phyloP scores from a whole-genome alignment of 2,113 vertebrate genomes.

The Cichladusa arquata region DNA sequence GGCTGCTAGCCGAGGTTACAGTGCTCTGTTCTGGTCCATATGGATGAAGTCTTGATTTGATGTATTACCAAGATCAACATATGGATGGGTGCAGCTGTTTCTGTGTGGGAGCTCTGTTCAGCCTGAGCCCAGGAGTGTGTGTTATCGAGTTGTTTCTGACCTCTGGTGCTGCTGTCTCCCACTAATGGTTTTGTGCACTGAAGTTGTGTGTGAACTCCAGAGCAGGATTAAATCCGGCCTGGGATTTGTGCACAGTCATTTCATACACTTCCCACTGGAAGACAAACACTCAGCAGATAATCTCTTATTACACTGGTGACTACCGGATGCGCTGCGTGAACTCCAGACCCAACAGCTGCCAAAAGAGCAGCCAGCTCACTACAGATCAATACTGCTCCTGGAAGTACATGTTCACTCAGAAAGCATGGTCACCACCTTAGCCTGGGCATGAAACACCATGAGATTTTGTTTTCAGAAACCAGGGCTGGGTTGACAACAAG shows the following conservation, averaged over 20 bases:
- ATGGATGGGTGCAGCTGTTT: background rate
- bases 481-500: background rate
- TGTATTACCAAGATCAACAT: background rate
- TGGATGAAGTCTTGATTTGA: conserved; percentile 9
- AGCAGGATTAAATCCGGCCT: conserved; percentile 19
- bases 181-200: background rate
- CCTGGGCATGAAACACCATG: background rate
- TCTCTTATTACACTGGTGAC: background rate
- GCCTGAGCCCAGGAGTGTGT: background rate
- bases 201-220: background rate
- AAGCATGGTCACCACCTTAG: background rate
- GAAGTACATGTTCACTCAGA: background rate
- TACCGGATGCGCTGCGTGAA: background rate
- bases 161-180: background rate
- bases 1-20: background rate
- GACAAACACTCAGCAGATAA: conserved; percentile 18
- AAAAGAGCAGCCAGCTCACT: background rate
- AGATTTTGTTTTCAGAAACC: background rate
- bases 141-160: background rate
- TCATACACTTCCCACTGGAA: conserved; percentile 16
- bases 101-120: background rate
- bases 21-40: background rate
- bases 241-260: conserved; percentile 43
- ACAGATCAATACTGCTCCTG: background rate
- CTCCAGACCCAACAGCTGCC: background rate